Conservation (phyloP, 2,888 invertebrate species). For the Hirtodrosophila alboralis region DNA sequence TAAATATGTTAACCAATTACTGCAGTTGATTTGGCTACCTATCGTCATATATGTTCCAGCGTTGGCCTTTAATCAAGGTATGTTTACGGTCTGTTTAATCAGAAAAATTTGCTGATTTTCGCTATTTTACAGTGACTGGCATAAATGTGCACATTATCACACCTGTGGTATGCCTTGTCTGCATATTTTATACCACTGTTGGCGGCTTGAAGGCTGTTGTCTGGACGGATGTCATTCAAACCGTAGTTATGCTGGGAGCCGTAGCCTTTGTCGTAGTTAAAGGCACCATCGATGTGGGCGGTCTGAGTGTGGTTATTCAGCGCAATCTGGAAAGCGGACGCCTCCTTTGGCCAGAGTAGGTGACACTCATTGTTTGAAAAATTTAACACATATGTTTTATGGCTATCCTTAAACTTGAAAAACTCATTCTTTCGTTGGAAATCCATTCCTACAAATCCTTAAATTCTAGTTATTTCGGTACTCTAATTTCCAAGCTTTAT, state of each 20-base stretch:
- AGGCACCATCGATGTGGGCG: conserved; percentile 90
- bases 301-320: conserved; percentile 87
- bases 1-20: conserved; percentile 2
- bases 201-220: conserved; percentile 92
- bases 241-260: conserved; percentile 90
- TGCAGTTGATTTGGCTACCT: conserved; percentile 81
- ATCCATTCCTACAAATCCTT: no score
- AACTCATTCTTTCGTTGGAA: no score
- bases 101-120: conserved; percentile 11
- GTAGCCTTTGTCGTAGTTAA: conserved; percentile 90
- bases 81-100: conserved; percentile 1
- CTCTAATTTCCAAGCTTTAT: no score
- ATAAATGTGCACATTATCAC: conserved; percentile 92
- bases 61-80: conserved; percentile 92
- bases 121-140: conserved; percentile 84
- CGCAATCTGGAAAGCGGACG: conserved; percentile 89
- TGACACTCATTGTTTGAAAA: conserved; percentile 15
- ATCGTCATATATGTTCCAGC: conserved; percentile 89
- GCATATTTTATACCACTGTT: conserved; percentile 96
- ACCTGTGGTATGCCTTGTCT: conserved; percentile 89
- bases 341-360: conserved; percentile 89
- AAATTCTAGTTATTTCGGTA: no score
- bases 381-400: no score
- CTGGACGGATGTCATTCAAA: conserved; percentile 94
- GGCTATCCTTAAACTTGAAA: neutral